Percentiles rank a stretch among this genome's conserved stretches.
Evolutionary conservation across 2,888 invertebrate species (phyloP).

Genomic region (Acrobasis consociella): DNA sequence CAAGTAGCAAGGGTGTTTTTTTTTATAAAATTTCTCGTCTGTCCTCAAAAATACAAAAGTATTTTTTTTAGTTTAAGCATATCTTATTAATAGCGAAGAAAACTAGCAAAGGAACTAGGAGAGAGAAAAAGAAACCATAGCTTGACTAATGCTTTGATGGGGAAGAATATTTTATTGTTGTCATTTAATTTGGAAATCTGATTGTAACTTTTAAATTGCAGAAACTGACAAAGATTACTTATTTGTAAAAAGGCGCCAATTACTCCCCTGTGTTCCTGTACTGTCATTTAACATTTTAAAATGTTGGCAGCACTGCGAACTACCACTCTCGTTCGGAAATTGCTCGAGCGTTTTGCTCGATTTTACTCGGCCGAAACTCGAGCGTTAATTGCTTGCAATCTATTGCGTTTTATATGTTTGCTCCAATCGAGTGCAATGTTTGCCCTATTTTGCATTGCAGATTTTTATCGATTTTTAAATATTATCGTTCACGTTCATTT

Average conservation of each 20-base stretch:
- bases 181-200: too few species aligned
- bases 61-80: too few species aligned
- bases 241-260: slow-evolving; percentile 14
- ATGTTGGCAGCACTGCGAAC: slow-evolving; percentile 25
- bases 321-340: slow-evolving; percentile 53
- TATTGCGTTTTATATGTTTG: slow-evolving; percentile 70
- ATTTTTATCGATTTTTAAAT: too few species aligned
- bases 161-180: too few species aligned
- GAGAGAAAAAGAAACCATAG: too few species aligned
- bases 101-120: too few species aligned
- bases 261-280: slow-evolving; percentile 9
- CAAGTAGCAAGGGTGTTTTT: too few species aligned
- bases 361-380: slow-evolving; percentile 23
- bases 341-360: slow-evolving; percentile 44
- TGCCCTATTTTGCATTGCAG: slow-evolving; percentile 2
- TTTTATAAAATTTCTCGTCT: too few species aligned
- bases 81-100: too few species aligned
- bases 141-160: too few species aligned
- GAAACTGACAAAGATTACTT: not conserved
- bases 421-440: slow-evolving; percentile 25
- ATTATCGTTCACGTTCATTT: not conserved
- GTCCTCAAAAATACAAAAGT: too few species aligned
- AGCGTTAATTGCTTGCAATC: slow-evolving; percentile 70
- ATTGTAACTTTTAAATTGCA: not conserved
- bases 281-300: slow-evolving; percentile 11